These are phyloP conservation scores for Drusus annulatus DNA, from an alignment of 1,140 invertebrate species.

Conservation along the genomic window DNA sequence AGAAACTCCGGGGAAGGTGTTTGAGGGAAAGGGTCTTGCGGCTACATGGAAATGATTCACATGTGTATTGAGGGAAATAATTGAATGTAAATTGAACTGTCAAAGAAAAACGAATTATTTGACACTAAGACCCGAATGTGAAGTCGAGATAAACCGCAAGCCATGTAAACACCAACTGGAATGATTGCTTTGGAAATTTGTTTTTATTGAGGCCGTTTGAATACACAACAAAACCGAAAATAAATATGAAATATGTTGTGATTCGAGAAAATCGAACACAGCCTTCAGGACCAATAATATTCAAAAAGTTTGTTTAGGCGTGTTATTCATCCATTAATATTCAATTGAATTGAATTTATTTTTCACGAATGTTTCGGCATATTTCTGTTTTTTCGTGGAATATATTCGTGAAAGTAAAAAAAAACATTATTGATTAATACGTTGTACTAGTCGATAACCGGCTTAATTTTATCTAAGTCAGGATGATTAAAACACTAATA, in stretches of 20 bases:
- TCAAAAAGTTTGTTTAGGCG: background rate
- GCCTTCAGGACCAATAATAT: background rate
- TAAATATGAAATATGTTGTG: conserved; percentile 27
- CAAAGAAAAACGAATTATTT: conserved; percentile 53
- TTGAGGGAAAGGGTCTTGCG: conserved; percentile 41
- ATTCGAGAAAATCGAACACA: conserved; percentile 8
- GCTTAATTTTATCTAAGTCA: background rate
- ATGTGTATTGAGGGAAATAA: conserved; percentile 57
- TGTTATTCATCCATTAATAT: conserved; percentile 8
- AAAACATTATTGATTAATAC: no score
- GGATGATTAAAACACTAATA: background rate
- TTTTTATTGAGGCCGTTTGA: conserved; percentile 38
- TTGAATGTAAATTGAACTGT: conserved; percentile 56
- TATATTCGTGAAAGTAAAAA: no score
- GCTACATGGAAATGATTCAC: conserved; percentile 57
- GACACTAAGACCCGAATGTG: conserved; percentile 49
- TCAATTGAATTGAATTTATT: background rate
- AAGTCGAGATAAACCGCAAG: conserved; percentile 45
- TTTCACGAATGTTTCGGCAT: background rate
- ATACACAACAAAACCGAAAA: conserved; percentile 17
- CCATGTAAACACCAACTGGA: conserved; percentile 52
- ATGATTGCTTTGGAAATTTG: conserved; percentile 33
- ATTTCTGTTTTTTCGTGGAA: no score
- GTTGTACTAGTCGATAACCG: no score
- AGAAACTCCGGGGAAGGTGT: conserved; percentile 23